These are phyloP conservation scores for Danaus plexippus DNA, from an alignment of 1,140 invertebrate genomes.

Conservation along the genomic window DNA sequence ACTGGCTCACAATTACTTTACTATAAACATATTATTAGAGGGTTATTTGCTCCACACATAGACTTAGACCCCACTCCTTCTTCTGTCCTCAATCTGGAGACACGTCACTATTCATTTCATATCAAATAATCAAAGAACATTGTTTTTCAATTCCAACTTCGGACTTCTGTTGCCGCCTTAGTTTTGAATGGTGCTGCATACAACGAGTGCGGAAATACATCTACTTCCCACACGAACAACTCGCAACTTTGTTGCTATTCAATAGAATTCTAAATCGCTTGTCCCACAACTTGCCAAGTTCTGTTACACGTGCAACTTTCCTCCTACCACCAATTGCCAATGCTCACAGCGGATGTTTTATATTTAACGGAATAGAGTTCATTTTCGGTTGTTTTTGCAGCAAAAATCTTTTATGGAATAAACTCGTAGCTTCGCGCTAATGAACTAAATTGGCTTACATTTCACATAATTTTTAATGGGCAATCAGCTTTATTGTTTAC, in stretches of 20 bases:
- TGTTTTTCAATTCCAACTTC: slow-evolving; percentile 29
- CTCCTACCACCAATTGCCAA: slow-evolving; percentile 1
- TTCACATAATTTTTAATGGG: too few relatives aligned
- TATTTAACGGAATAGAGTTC: slow-evolving; percentile 1
- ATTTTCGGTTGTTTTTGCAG: background rate
- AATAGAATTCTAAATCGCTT: slow-evolving; percentile 16
- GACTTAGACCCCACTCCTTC: too few relatives aligned
- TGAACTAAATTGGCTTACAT: too few relatives aligned
- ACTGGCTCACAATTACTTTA: too few relatives aligned
- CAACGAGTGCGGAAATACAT: slow-evolving; percentile 13
- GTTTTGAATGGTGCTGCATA: slow-evolving; percentile 3
- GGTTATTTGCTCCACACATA: too few relatives aligned
- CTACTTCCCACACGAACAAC: slow-evolving; percentile 9
- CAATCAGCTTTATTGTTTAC: too few relatives aligned
- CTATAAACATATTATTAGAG: too few relatives aligned
- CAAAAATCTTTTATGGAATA: background rate
- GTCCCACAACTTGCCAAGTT: slow-evolving; percentile 8
- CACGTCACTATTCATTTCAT: background rate
- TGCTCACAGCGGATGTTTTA: slow-evolving; percentile 2
- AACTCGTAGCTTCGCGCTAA: too few relatives aligned
- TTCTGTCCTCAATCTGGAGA: too few relatives aligned
- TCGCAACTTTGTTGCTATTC: slow-evolving; percentile 11
- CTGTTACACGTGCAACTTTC: slow-evolving; percentile 11
- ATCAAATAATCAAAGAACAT: slow-evolving; percentile 16
- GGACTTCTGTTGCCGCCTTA: slow-evolving; percentile 10